Conservation (phyloP, 2,797 vertebrate genomes). For the Aphelocoma californica region DNA sequence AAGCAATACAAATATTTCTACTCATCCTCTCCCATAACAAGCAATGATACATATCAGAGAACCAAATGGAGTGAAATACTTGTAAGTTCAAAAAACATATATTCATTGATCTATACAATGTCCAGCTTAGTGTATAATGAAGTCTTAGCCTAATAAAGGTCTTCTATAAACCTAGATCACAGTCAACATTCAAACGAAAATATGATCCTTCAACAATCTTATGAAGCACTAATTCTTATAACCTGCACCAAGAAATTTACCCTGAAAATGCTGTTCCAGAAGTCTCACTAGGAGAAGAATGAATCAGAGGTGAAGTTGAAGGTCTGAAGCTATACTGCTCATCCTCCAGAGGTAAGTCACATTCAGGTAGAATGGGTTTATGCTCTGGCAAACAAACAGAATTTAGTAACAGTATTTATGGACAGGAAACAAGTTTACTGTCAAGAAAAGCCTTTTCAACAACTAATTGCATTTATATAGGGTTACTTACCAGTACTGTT, state of each 20-base stretch:
- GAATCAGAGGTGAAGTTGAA: constrained; percentile 90
- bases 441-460: neutral
- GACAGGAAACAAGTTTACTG: neutral
- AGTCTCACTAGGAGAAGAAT: constrained; percentile 93
- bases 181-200: neutral
- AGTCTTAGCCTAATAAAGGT: neutral
- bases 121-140: neutral
- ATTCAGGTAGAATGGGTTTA: constrained; percentile 56
- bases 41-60: neutral
- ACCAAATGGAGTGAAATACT: neutral
- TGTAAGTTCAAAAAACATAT: neutral
- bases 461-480: neutral
- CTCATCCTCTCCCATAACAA: neutral
- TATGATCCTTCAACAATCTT: neutral
- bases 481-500: constrained; percentile 73
- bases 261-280: constrained; percentile 75
- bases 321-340: constrained; percentile 87
- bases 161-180: neutral
- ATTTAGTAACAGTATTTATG: neutral
- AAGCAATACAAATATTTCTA: neutral
- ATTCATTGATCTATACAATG: neutral
- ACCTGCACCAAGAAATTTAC: constrained; percentile 46
- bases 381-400: constrained; percentile 50
- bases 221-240: neutral
- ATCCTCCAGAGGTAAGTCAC: constrained; percentile 68